Evolutionary conservation across 2,797 vertebrate genomes (phyloP).

Genomic region (Neostethus bicornis): DNA sequence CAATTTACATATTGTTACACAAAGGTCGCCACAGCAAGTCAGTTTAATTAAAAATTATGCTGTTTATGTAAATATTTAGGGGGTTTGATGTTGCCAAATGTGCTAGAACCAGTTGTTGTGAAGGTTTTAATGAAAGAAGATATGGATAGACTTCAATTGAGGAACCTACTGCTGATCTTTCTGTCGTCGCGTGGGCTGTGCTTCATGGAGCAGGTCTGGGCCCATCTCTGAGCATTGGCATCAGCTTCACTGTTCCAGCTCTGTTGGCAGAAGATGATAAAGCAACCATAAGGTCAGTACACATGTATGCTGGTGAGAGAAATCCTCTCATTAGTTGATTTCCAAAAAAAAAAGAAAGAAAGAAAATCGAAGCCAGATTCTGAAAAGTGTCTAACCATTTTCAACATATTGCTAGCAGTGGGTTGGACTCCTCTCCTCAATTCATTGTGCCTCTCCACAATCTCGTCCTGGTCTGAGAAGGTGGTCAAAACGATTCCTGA

Average conservation of each 20-base stretch:
- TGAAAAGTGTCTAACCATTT: slow-evolving; percentile 51
- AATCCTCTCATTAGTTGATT: neutral
- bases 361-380: neutral
- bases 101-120: too few relatives aligned
- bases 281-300: slow-evolving; percentile 1
- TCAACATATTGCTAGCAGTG: slow-evolving; percentile 55
- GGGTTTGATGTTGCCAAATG: too few relatives aligned
- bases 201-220: slow-evolving; percentile 49
- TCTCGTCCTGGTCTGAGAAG: slow-evolving; percentile 25
- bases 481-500: neutral
- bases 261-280: slow-evolving; percentile 39
- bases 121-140: too few relatives aligned
- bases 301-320: neutral
- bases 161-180: slow-evolving; percentile 43
- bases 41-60: too few relatives aligned
- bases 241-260: slow-evolving; percentile 55
- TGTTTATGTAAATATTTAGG: too few relatives aligned
- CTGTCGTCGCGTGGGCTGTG: slow-evolving; percentile 46
- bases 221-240: slow-evolving; percentile 60
- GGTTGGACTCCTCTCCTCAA: slow-evolving; percentile 49
- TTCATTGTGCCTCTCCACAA: slow-evolving; percentile 58
- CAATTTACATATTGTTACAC: too few relatives aligned
- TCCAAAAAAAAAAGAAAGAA: too few relatives aligned
- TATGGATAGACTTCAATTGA: too few relatives aligned
- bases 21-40: too few relatives aligned